Conservation (phyloP, 2,113 vertebrate species). For the Myiozetetes cayanensis region DNA sequence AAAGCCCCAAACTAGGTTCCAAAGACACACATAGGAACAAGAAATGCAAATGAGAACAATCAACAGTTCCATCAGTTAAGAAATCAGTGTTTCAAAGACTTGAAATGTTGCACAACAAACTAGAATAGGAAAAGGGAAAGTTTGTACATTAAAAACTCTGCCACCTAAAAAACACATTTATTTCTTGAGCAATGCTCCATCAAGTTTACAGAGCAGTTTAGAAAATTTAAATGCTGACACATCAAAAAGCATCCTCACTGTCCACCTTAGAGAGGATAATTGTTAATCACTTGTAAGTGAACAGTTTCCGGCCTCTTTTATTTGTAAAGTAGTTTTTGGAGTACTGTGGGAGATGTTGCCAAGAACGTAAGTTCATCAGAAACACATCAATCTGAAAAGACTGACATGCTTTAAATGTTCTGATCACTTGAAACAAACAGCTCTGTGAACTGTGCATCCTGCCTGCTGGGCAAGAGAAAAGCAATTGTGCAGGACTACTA, state of each 20-base stretch:
- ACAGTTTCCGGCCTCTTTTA: background rate
- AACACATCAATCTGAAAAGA: background rate
- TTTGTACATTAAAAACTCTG: background rate
- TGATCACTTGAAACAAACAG: background rate
- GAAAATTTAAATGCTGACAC: background rate
- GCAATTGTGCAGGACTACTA: background rate
- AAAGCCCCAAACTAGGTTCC: background rate
- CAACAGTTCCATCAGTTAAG: background rate
- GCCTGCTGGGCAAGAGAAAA: background rate
- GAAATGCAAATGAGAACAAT: background rate
- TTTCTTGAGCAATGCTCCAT: background rate
- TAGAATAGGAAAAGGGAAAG: background rate
- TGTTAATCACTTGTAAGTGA: background rate
- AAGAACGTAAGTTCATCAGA: background rate
- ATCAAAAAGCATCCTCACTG: background rate
- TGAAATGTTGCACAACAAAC: background rate
- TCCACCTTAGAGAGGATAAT: background rate
- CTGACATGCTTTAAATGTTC: background rate
- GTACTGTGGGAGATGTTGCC: background rate
- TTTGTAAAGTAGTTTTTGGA: background rate
- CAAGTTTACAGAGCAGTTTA: background rate
- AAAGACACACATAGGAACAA: fast-evolving
- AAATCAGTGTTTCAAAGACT: background rate
- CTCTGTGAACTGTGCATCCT: background rate
- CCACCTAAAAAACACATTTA: background rate